Evolutionary conservation across 2,888 invertebrate genomes (phyloP), one percentile per base, ranked within the genome.

Genomic region (Macaria notata): DNA sequence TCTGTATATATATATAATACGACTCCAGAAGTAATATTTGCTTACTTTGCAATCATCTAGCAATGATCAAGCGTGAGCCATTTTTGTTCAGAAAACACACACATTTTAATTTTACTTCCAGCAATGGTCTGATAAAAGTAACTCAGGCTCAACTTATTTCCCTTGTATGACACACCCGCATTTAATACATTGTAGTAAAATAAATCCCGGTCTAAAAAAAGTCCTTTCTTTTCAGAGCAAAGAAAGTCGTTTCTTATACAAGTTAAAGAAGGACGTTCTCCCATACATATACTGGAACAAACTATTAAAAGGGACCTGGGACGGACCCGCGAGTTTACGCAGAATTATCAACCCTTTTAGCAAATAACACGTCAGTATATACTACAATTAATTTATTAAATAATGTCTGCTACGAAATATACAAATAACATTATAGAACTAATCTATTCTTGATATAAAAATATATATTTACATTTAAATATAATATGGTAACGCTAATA

Each of bases 261-360:
- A 94, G 4, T 76, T 99, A 88, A 98, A 98, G 81, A 96, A 95
- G 71, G 92, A 96, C 59, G 61, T 96, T 0, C 95, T 99, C 92
- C 98, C 98, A 0, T 74, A 92, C 6, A 75, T 99, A 0, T 99
- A 99, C 77, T 99, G 98, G 98, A 90, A 94, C 55, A 81, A 94
- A 31, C 94, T 98, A 93, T 77, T 98, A 8, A 96, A 93, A 57
- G 97, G 97, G 0, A 86, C 93, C 62, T 97, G 96, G 96, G 94
- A 95, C 75, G 97, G 97, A 5, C 95, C 96, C 0, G 88, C 79
- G 29, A 68, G 74, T 0, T 72, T 94, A 43, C 88, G 95, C 49
- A 94, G 92, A 75, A 63, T 94, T 0, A 73, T 92, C 29, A 67
- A 67, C 42, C 66, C 66, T 0, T 62, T 65, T 8, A 56, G 60